These are phyloP conservation scores for Hemithea aestivaria DNA, from an alignment of 2,888 invertebrate genomes.

Conservation along the genomic window DNA sequence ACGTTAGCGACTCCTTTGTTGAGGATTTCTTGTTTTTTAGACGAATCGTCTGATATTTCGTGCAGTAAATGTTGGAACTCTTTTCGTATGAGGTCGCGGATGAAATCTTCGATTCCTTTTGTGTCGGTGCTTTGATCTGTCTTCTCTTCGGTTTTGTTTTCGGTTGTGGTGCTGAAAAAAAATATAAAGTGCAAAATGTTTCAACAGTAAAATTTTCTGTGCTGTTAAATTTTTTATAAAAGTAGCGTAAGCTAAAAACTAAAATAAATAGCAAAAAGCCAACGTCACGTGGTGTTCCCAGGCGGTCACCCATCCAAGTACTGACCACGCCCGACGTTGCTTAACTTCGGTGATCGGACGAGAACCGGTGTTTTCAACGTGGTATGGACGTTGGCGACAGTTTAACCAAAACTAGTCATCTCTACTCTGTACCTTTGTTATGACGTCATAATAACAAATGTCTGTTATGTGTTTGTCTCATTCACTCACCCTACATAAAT, in stretches of 20 bases:
- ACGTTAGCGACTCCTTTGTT: constrained; percentile 61
- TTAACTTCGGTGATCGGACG: constrained; percentile 76
- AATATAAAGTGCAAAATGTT: neutral
- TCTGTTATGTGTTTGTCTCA: neutral
- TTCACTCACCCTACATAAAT: constrained; percentile 43
- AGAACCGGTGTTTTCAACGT: constrained; percentile 61
- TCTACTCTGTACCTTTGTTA: neutral
- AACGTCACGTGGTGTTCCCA: constrained; percentile 52
- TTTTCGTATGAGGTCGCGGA: constrained; percentile 60
- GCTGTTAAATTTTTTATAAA: too few species aligned
- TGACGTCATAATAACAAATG: constrained; percentile 5
- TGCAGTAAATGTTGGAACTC: constrained; percentile 59
- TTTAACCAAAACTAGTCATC: constrained; percentile 11
- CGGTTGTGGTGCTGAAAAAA: constrained; percentile 33
- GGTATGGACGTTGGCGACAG: constrained; percentile 49
- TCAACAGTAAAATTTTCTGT: too few species aligned
- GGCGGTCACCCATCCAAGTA: constrained; percentile 76
- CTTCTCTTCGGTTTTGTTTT: constrained; percentile 37
- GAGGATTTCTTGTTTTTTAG: constrained; percentile 49
- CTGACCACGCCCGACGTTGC: constrained; percentile 73
- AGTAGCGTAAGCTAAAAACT: constrained; percentile 62
- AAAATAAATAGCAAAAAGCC: constrained; percentile 50
- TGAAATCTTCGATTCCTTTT: constrained; percentile 62
- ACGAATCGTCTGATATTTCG: constrained; percentile 53
- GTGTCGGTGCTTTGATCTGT: constrained; percentile 67